phyloP scores from a whole-genome alignment of 2,797 vertebrate species.

The Tenualosa thibaudeaui region DNA sequence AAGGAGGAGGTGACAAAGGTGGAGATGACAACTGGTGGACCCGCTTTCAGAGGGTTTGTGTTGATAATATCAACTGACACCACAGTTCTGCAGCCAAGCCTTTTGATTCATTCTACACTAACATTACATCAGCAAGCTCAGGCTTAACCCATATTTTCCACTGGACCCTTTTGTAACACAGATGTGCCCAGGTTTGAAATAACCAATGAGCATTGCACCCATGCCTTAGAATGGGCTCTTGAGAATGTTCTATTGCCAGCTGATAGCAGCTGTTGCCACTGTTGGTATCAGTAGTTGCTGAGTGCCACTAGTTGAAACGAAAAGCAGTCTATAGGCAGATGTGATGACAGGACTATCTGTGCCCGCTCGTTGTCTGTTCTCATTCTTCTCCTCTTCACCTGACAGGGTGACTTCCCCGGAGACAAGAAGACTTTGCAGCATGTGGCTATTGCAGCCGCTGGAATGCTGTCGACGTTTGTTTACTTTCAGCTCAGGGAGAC shows the following conservation, averaged over 20 bases:
- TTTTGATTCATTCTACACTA: background rate
- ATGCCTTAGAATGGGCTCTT: background rate
- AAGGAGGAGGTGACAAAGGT: slow-evolving; percentile 56
- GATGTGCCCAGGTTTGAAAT: background rate
- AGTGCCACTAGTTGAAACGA: background rate
- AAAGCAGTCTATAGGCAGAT: background rate
- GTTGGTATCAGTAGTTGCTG: background rate
- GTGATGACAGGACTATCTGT: background rate
- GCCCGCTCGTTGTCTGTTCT: background rate
- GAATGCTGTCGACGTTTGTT: slow-evolving; percentile 67
- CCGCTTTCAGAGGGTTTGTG: slow-evolving; percentile 70
- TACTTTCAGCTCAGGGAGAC: slow-evolving; percentile 73
- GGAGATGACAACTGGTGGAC: slow-evolving; percentile 72
- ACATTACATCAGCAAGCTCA: background rate
- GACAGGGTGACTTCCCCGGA: slow-evolving; percentile 73
- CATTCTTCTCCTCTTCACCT: slow-evolving; percentile 14
- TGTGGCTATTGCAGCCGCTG: slow-evolving; percentile 65
- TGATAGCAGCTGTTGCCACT: background rate
- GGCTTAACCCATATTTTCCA: background rate
- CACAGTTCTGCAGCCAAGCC: background rate
- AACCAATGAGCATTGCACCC: background rate
- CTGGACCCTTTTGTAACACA: background rate
- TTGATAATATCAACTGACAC: background rate
- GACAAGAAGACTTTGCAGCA: slow-evolving; percentile 67
- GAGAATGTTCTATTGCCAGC: background rate